Evolutionary conservation across 2,113 vertebrate species (phyloP).

Genomic region (Cyprinodon tularosa): DNA sequence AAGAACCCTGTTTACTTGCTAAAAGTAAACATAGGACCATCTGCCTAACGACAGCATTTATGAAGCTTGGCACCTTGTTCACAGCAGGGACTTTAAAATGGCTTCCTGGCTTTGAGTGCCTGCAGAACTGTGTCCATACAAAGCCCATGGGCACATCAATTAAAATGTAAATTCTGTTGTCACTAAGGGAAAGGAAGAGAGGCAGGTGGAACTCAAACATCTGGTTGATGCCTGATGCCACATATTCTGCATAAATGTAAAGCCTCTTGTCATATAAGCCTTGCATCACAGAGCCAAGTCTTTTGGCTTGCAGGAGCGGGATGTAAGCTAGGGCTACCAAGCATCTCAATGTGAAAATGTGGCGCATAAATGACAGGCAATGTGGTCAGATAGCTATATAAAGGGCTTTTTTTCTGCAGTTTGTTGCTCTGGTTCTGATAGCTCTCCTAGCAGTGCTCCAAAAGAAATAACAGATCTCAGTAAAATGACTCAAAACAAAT

Average conservation of each 20-base stretch:
- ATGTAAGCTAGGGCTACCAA: constrained; percentile 57
- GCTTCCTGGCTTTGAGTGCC: constrained; percentile 44
- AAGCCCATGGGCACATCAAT: constrained; percentile 64
- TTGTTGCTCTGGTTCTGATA: constrained; percentile 47
- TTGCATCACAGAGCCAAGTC: constrained; percentile 53
- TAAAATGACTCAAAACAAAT: constrained; percentile 19
- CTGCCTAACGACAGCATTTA: constrained; percentile 51
- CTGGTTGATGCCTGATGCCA: constrained; percentile 66
- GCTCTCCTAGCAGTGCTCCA: constrained; percentile 29
- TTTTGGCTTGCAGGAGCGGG: constrained; percentile 54
- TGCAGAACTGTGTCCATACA: constrained; percentile 56
- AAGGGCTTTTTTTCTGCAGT: constrained; percentile 58
- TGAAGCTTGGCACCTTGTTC: constrained; percentile 36
- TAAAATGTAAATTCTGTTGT: constrained; percentile 70
- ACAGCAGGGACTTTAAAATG: constrained; percentile 51
- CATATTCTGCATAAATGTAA: constrained; percentile 45
- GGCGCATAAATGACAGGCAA: constrained; percentile 64
- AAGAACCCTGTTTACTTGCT: constrained; percentile 33
- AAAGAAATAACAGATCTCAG: constrained; percentile 47
- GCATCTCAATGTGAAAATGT: constrained; percentile 61
- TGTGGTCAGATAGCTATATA: constrained; percentile 66
- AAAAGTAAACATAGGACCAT: constrained; percentile 48
- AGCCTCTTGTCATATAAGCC: constrained; percentile 54
- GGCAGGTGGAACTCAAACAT: constrained; percentile 71
- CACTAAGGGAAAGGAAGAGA: constrained; percentile 36